These are phyloP conservation scores for Cheumatopsyche charites DNA, from an alignment of 1,140 invertebrate species.

Conservation along the genomic window DNA sequence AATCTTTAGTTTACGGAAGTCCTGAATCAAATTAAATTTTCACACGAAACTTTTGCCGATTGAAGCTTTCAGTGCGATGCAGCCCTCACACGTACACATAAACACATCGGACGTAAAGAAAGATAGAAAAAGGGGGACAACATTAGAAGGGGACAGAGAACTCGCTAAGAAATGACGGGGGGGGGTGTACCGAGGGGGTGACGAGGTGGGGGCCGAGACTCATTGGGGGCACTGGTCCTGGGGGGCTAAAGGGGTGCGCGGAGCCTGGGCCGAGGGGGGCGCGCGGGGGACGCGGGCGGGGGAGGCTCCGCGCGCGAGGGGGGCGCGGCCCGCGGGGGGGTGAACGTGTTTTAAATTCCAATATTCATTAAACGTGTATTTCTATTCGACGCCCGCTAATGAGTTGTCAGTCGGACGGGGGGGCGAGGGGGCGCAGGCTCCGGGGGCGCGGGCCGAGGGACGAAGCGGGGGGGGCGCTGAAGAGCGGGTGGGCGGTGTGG, in stretches of 20 bases:
- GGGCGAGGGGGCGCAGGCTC: slow-evolving; percentile 9
- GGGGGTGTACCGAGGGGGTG: slow-evolving; percentile 7
- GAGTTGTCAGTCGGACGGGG: slow-evolving; percentile 49
- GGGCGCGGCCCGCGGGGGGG: slow-evolving; percentile 35
- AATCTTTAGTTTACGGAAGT: too few species aligned
- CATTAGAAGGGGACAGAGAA: slow-evolving; percentile 49
- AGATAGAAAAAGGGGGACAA: slow-evolving; percentile 50
- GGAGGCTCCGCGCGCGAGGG: not conserved
- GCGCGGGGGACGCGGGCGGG: slow-evolving; percentile 27
- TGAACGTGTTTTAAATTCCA: slow-evolving; percentile 50
- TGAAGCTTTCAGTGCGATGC: slow-evolving; percentile 38
- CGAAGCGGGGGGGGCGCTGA: too few species aligned
- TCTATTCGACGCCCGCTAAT: slow-evolving; percentile 50
- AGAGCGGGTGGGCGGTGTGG: slow-evolving; percentile 4
- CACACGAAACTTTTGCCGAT: too few species aligned
- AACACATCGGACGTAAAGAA: slow-evolving; percentile 50
- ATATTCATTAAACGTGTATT: slow-evolving; percentile 50
- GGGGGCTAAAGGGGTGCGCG: slow-evolving; percentile 29
- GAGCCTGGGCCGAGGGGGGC: slow-evolving; percentile 24
- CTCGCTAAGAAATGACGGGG: slow-evolving; percentile 46
- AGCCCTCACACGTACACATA: slow-evolving; percentile 45
- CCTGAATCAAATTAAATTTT: too few species aligned
- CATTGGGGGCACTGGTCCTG: slow-evolving; percentile 4
- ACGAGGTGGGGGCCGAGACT: not conserved
- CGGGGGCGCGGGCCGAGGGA: slow-evolving; percentile 41